phyloP scores from a whole-genome alignment of 2,113 vertebrate species.

The Cephalopholis sonnerati region DNA sequence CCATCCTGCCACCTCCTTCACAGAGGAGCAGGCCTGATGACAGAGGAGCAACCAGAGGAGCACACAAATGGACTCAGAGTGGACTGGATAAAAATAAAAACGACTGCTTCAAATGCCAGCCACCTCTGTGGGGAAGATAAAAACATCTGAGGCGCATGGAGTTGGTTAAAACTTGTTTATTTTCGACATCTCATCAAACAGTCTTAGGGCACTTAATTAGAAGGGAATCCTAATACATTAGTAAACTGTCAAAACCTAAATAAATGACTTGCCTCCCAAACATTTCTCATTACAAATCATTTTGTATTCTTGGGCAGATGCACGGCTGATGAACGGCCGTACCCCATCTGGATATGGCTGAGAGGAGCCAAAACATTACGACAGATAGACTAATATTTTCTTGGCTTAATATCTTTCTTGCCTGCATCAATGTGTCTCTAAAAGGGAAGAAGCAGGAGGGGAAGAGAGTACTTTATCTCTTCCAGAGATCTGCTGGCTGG shows the following conservation, averaged over 20 bases:
- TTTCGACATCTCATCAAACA: constrained; percentile 36
- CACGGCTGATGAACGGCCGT: constrained; percentile 17
- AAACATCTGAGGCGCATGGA: constrained; percentile 8
- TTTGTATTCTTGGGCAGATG: constrained; percentile 24
- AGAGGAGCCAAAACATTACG: constrained; percentile 27
- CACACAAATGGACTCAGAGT: not conserved
- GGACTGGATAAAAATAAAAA: constrained; percentile 3
- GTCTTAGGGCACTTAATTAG: constrained; percentile 45
- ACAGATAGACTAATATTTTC: constrained; percentile 36
- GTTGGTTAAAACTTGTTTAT: constrained; percentile 46
- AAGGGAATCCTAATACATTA: constrained; percentile 22
- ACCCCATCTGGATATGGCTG: constrained; percentile 5
- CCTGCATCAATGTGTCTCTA: constrained; percentile 18
- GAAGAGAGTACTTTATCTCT: not conserved
- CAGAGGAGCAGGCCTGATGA: constrained; percentile 45
- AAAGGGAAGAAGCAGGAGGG: constrained; percentile 3
- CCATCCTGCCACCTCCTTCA: constrained; percentile 33
- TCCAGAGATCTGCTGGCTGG: constrained; percentile 15
- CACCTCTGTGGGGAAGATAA: constrained; percentile 24
- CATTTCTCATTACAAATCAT: constrained; percentile 34
- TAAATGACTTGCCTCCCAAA: constrained; percentile 33
- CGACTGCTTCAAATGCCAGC: not conserved
- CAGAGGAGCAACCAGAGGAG: constrained; percentile 10
- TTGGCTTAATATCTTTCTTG: constrained; percentile 40
- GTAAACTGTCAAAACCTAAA: constrained; percentile 35